Percentiles rank a stretch among this genome's conserved stretches.
phyloP scores from a whole-genome alignment of 1,140 invertebrate genomes.

The Cataglyphis hispanica region DNA sequence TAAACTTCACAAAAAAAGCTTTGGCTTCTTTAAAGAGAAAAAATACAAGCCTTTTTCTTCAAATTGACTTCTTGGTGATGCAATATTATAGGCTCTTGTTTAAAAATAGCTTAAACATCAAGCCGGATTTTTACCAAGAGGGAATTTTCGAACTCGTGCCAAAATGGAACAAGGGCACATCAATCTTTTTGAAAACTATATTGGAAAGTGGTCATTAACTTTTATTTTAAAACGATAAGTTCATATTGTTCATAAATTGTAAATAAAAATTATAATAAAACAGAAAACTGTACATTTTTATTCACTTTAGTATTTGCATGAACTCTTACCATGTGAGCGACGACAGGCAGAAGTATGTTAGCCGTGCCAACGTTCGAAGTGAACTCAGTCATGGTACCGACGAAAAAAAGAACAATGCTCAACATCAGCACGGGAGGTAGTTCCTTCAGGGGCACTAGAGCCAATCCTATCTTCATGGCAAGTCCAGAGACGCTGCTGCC shows the following conservation, averaged over 20 bases:
- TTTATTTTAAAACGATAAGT: too few relatives aligned
- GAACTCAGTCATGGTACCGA: slow-evolving; percentile 91
- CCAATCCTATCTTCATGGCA: slow-evolving; percentile 89
- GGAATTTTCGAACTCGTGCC: too few relatives aligned
- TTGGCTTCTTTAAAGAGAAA: too few relatives aligned
- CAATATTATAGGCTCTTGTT: too few relatives aligned
- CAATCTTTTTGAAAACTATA: too few relatives aligned
- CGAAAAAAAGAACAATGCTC: slow-evolving; percentile 87
- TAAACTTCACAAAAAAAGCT: too few relatives aligned
- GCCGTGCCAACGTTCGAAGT: slow-evolving; percentile 94
- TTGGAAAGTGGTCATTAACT: too few relatives aligned
- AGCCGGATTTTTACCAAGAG: too few relatives aligned
- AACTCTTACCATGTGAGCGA: slow-evolving; percentile 90
- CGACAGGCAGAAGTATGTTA: slow-evolving; percentile 92
- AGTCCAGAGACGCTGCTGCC: slow-evolving; percentile 92
- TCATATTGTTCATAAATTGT: not conserved
- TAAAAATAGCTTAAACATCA: too few relatives aligned
- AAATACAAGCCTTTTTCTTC: too few relatives aligned
- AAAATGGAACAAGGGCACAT: too few relatives aligned
- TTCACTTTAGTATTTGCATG: not conserved
- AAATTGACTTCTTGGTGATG: too few relatives aligned
- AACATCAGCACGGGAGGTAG: slow-evolving; percentile 87
- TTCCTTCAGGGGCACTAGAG: slow-evolving; percentile 87
- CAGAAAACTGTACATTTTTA: not conserved
- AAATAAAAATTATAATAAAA: not conserved